Evolutionary conservation across 2,113 vertebrate genomes (phyloP).

Genomic region (Corvus cornix): DNA sequence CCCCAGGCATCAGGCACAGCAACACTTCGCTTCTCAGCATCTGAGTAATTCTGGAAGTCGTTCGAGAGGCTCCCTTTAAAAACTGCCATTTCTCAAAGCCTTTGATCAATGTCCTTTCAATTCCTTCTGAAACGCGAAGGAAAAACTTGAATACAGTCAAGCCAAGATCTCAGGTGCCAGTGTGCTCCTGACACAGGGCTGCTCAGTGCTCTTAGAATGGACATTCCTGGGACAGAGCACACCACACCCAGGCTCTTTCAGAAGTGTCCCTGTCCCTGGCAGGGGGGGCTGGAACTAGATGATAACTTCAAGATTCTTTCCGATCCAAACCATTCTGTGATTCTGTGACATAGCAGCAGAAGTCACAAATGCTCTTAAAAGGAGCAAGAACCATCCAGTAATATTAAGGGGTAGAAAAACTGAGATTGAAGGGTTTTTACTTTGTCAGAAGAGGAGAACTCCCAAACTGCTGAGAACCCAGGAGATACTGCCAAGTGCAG

Average conservation of each 20-base stretch:
- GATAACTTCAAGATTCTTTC: background rate
- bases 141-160: background rate
- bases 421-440: background rate
- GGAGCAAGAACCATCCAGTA: background rate
- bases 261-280: background rate
- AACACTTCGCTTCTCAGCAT: background rate
- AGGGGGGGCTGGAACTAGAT: background rate
- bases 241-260: background rate
- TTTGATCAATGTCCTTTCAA: background rate
- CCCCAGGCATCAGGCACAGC: background rate
- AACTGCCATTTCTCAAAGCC: background rate
- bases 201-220: background rate
- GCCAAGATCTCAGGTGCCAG: background rate
- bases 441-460: background rate
- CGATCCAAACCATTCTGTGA: background rate
- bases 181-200: background rate
- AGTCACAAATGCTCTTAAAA: background rate
- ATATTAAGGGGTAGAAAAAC: background rate
- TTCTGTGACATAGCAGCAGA: background rate
- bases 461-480: background rate
- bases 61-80: background rate
- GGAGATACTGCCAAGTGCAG: background rate
- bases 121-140: background rate
- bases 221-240: background rate
- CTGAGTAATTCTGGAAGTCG: background rate